Conservation (phyloP, 2,888 invertebrate species). For the Lissonota sp. region DNA sequence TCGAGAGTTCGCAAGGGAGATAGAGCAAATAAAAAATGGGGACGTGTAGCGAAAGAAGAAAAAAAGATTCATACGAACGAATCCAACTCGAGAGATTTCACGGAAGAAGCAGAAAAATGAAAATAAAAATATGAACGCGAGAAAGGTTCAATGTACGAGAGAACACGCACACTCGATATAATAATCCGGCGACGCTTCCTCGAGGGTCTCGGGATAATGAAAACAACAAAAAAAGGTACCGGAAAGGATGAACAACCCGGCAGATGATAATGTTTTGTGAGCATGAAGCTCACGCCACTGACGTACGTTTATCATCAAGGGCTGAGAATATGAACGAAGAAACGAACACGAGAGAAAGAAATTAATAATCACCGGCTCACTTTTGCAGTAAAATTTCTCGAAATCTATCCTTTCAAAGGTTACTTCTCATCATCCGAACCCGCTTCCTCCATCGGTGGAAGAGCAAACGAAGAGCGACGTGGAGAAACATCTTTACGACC, state of each 20-base stretch:
- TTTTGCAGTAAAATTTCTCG: no score
- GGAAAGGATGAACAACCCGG: constrained; percentile 10
- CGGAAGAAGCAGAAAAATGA: constrained; percentile 9
- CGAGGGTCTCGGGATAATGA: constrained; percentile 23
- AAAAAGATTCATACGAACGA: background rate
- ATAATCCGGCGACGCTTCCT: no score
- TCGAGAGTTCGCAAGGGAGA: constrained; percentile 29
- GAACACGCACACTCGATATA: constrained; percentile 14
- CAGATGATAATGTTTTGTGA: constrained; percentile 59
- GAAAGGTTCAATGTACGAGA: constrained; percentile 63
- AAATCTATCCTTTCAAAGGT: no score
- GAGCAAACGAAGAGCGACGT: no score
- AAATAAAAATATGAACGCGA: constrained; percentile 37
- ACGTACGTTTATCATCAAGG: no score
- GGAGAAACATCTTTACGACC: no score
- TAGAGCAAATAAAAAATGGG: constrained; percentile 28
- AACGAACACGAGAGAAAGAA: no score
- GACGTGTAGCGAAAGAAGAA: constrained; percentile 26
- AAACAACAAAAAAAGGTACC: constrained; percentile 44
- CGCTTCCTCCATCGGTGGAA: no score
- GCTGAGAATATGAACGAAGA: no score
- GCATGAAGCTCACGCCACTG: constrained; percentile 32
- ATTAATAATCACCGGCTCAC: no score
- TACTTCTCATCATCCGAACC: no score
- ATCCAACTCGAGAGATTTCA: constrained; percentile 1